These are phyloP conservation scores for Andrena hattorfiana DNA, from an alignment of 2,888 invertebrate genomes.

Conservation along the genomic window DNA sequence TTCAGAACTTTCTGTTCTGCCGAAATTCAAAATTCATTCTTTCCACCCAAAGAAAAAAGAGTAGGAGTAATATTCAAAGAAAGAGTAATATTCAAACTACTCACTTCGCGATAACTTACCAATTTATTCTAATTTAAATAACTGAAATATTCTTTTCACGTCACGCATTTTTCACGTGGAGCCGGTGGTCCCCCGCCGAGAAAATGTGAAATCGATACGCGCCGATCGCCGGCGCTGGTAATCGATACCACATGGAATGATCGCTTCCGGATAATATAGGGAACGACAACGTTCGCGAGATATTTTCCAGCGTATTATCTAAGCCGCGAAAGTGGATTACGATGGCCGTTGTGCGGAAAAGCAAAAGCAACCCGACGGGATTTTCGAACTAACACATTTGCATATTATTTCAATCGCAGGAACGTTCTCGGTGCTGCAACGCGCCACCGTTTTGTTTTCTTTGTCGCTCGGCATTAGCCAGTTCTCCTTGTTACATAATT, in stretches of 20 bases:
- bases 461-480: background rate
- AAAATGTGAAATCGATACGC: slow-evolving; percentile 51
- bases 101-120: too few relatives aligned
- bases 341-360: background rate
- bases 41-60: too few relatives aligned
- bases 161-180: background rate
- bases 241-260: slow-evolving; percentile 40
- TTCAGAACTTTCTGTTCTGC: background rate
- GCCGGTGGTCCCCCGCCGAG: background rate
- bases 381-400: slow-evolving; percentile 21
- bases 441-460: background rate
- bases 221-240: slow-evolving; percentile 35
- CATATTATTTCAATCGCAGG: slow-evolving; percentile 6
- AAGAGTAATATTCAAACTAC: too few relatives aligned
- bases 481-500: slow-evolving; percentile 9
- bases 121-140: too few relatives aligned
- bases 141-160: background rate
- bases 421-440: background rate
- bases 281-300: slow-evolving; percentile 19
- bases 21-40: too few relatives aligned
- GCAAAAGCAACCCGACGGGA: background rate
- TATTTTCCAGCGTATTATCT: slow-evolving; percentile 33
- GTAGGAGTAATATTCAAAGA: too few relatives aligned
- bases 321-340: slow-evolving; percentile 17
- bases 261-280: slow-evolving; percentile 46